These are phyloP conservation scores for Lithobates sylvaticus DNA, from an alignment of 2,797 vertebrate genomes.

Conservation along the genomic window DNA sequence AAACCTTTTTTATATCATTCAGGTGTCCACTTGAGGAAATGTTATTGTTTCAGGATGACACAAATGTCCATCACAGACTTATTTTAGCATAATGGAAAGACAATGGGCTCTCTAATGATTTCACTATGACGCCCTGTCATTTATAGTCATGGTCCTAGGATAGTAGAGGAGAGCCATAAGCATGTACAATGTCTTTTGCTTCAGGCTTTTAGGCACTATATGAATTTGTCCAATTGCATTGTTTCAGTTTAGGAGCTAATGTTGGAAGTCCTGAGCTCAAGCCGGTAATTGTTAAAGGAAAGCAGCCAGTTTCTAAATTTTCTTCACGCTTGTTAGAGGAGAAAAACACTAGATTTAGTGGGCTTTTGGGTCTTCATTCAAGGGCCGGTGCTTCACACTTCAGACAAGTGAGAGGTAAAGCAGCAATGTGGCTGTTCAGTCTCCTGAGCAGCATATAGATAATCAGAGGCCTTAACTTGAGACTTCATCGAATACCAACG, in stretches of 20 bases:
- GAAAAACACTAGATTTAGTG: constrained; percentile 64
- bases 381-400: constrained; percentile 62
- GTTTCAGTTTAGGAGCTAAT: constrained; percentile 55
- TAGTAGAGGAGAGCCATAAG: not conserved
- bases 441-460: constrained; percentile 61
- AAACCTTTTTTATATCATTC: not conserved
- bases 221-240: constrained; percentile 50
- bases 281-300: constrained; percentile 61
- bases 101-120: not conserved
- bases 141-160: not conserved
- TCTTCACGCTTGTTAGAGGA: constrained; percentile 62
- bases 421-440: constrained; percentile 51
- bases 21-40: not conserved
- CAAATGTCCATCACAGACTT: not conserved
- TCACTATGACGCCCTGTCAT: not conserved
- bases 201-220: constrained; percentile 33
- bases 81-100: not conserved
- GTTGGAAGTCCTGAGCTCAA: constrained; percentile 44
- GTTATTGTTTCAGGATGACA: not conserved
- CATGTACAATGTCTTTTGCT: not conserved
- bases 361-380: constrained; percentile 62
- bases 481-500: constrained; percentile 35
- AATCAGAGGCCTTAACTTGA: constrained; percentile 62
- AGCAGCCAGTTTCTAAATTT: constrained; percentile 61
- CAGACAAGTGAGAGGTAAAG: constrained; percentile 62